Evolutionary conservation across 1,140 invertebrate genomes (phyloP).

Genomic region (Dinothrombium tinctorium): DNA sequence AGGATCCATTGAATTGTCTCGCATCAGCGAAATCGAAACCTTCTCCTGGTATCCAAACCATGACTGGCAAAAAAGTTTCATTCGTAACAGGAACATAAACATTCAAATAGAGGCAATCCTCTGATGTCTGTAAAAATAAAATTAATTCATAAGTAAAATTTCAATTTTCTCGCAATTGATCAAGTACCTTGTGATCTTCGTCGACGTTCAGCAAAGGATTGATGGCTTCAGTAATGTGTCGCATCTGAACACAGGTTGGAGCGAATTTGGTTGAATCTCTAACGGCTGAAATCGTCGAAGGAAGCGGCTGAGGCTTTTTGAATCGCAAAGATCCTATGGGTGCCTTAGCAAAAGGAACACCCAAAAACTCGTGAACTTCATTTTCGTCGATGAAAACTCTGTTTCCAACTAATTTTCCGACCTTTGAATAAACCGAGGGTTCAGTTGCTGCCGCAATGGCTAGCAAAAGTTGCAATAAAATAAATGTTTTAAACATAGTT

Average conservation of each 20-base stretch:
- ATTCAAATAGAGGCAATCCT: constrained; percentile 19
- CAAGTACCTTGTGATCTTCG: constrained; percentile 3
- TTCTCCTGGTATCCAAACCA: constrained; percentile 20
- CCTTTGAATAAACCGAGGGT: too few relatives aligned
- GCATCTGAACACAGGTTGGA: constrained; percentile 16
- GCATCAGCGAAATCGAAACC: constrained; percentile 17
- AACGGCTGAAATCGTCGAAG: not conserved
- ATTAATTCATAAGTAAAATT: not conserved
- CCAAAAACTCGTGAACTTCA: constrained; percentile 57
- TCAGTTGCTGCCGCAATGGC: too few relatives aligned
- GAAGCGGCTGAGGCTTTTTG: constrained; percentile 36
- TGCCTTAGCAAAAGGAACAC: constrained; percentile 79
- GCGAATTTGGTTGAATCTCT: constrained; percentile 7
- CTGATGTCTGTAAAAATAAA: constrained; percentile 5
- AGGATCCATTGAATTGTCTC: constrained; percentile 6
- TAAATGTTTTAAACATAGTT: too few relatives aligned
- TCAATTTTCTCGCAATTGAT: not conserved
- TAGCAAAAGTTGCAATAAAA: too few relatives aligned
- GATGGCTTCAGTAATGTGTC: constrained; percentile 13
- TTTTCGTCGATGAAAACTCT: too few relatives aligned
- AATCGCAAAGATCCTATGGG: constrained; percentile 63
- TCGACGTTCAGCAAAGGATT: constrained; percentile 12
- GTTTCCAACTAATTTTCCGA: too few relatives aligned
- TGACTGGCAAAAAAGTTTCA: constrained; percentile 14
- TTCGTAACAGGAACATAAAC: constrained; percentile 9